Evolutionary conservation across 2,888 invertebrate species (phyloP).

Genomic region (Oligia strigilis): DNA sequence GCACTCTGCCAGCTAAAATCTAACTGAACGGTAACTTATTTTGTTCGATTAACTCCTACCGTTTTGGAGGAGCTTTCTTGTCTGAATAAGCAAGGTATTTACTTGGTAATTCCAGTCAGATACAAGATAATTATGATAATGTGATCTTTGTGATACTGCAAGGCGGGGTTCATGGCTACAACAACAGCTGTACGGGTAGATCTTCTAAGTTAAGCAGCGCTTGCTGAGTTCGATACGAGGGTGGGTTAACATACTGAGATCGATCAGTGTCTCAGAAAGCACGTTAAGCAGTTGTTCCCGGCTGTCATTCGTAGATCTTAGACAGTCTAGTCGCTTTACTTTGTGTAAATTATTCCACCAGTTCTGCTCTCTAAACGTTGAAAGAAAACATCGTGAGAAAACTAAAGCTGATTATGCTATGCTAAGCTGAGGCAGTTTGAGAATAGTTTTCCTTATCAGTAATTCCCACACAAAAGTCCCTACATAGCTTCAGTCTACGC

Average conservation of each 20-base stretch:
- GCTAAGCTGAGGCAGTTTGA: too few relatives aligned
- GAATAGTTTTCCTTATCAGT: not conserved
- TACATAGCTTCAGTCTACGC: not conserved
- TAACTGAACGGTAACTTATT: conserved; percentile 20
- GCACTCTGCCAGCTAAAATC: conserved; percentile 38
- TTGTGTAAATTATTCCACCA: too few relatives aligned
- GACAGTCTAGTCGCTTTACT: too few relatives aligned
- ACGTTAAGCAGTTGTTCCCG: too few relatives aligned
- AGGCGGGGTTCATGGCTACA: not conserved
- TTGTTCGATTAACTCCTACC: conserved; percentile 26
- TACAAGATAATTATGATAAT: not conserved
- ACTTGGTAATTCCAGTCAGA: not conserved
- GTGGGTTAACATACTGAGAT: not conserved
- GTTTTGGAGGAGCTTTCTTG: not conserved
- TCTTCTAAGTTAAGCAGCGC: not conserved
- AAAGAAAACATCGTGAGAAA: not conserved
- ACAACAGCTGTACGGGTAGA: not conserved
- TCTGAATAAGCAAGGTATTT: not conserved
- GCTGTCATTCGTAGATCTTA: too few relatives aligned
- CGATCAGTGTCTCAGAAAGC: not conserved
- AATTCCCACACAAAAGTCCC: not conserved
- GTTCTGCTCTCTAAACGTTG: not conserved
- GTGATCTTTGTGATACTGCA: not conserved
- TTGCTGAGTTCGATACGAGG: too few relatives aligned
- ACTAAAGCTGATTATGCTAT: not conserved